These are phyloP conservation scores for Cheilosia vulpina DNA, from an alignment of 2,888 invertebrate species.

Conservation along the genomic window DNA sequence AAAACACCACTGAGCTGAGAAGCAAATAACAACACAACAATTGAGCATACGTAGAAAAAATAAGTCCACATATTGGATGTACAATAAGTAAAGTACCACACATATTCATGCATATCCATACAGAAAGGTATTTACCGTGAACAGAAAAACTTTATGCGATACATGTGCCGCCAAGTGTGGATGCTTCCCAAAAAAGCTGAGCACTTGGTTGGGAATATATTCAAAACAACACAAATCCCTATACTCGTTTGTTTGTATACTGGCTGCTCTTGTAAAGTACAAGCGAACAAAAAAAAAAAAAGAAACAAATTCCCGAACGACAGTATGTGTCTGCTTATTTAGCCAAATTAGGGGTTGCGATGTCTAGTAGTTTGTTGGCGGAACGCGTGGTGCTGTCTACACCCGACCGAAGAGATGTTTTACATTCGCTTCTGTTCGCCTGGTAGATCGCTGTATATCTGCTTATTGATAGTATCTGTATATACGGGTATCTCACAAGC, in stretches of 20 bases:
- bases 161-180: slow-evolving; percentile 15
- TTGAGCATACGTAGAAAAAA: slow-evolving; percentile 1
- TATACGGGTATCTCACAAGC: neutral
- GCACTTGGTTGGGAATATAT: slow-evolving; percentile 69
- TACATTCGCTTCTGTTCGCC: slow-evolving; percentile 51
- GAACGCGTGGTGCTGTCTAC: slow-evolving; percentile 3
- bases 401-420: slow-evolving; percentile 13
- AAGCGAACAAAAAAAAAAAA: neutral
- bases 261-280: neutral
- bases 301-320: slow-evolving; percentile 4
- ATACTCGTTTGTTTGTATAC: slow-evolving; percentile 41
- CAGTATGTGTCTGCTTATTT: slow-evolving; percentile 25
- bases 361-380: slow-evolving; percentile 32
- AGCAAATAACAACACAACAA: slow-evolving; percentile 19
- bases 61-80: neutral
- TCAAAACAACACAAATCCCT: slow-evolving; percentile 59
- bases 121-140: slow-evolving; percentile 20
- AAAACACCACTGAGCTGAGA: neutral
- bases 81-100: no score
- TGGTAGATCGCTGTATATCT: slow-evolving; percentile 65
- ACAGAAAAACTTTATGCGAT: slow-evolving; percentile 11
- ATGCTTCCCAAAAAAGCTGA: slow-evolving; percentile 63
- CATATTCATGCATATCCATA: neutral
- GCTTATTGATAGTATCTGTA: slow-evolving; percentile 44
- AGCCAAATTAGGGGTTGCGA: slow-evolving; percentile 59